These are phyloP conservation scores for Cryptoprocta ferox DNA, from an alignment of 2,797 vertebrate species.

Conservation along the genomic window DNA sequence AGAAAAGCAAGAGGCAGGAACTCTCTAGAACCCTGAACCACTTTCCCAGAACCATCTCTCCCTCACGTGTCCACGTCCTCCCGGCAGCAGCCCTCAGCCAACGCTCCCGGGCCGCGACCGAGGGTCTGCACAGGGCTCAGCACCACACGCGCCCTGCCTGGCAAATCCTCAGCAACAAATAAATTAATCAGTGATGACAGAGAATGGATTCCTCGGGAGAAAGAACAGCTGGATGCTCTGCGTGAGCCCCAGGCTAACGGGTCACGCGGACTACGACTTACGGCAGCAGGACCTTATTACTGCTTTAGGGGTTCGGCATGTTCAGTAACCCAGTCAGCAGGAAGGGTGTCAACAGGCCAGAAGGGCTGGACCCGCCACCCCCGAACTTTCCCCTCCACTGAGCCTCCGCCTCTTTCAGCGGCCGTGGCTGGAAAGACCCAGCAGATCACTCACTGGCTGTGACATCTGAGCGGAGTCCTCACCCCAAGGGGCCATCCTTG, in stretches of 20 bases:
- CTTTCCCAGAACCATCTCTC: fast-evolving
- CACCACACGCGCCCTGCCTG: fast-evolving
- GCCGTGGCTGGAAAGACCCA: neutral
- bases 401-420: neutral
- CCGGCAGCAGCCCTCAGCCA: no score
- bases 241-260: fast-evolving
- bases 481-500: fast-evolving
- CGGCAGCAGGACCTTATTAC: fast-evolving
- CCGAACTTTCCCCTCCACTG: no score
- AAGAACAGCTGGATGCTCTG: fast-evolving
- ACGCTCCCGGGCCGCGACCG: fast-evolving
- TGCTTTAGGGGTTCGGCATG: fast-evolving
- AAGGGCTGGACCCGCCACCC: no score
- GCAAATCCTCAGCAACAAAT: fast-evolving
- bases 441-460: neutral
- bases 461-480: fast-evolving
- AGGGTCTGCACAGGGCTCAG: fast-evolving
- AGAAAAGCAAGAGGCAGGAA: neutral
- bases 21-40: neutral
- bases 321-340: fast-evolving
- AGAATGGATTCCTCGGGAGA: neutral
- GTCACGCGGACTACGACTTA: fast-evolving
- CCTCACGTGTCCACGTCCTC: neutral
- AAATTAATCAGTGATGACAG: fast-evolving
- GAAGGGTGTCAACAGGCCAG: neutral